Evolutionary conservation across 2,888 invertebrate species (phyloP), one percentile per base, ranked within the genome.

Genomic region (Brachynemurus nebulosus): DNA sequence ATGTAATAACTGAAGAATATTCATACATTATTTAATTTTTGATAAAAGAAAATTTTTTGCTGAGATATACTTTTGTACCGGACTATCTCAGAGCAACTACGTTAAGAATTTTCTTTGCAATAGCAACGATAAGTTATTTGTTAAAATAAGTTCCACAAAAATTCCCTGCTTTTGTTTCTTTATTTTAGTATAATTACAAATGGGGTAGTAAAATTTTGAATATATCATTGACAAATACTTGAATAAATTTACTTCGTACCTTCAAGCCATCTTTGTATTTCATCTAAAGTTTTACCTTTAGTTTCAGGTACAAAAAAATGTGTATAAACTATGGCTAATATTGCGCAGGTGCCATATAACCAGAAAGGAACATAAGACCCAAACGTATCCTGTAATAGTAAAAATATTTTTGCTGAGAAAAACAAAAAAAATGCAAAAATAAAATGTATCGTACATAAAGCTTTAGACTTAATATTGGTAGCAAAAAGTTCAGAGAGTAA

Each of bases 251-350:
- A 30, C 14, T 14, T 30, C 2, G 30, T 12, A 6, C 73, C 70
- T 51, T 69, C 68, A 4, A 82, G 63, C 44, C 74, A 69, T 17
- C 72, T 70, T 57, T 81, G 80, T 54, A 81, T 81, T 55, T 75
- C 72, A 40, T 77, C 70, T 55, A 81, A 69, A 2, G 78, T 78
- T 55, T 78, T 80, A 45, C 79, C 78, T 59, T 78, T 80, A 2
- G 80, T 80, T 62, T 81, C 81, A 2, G 80, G 80, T 14, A 81
- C 69, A 50, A 70, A 61, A 17, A 71, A 59, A 41, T 70, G 52
- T 54, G 79, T 74, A 59, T 75, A 78, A 49, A 73, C 60, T 40
- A 79, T 62, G 1, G 78, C 78, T 44, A 76, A 45, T 18, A 75
- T 58, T 11, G 76, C 76, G 56, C 71, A 75, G 12, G 65, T 55